Conservation (phyloP, 2,113 vertebrate genomes). For the Passerina amoena region DNA sequence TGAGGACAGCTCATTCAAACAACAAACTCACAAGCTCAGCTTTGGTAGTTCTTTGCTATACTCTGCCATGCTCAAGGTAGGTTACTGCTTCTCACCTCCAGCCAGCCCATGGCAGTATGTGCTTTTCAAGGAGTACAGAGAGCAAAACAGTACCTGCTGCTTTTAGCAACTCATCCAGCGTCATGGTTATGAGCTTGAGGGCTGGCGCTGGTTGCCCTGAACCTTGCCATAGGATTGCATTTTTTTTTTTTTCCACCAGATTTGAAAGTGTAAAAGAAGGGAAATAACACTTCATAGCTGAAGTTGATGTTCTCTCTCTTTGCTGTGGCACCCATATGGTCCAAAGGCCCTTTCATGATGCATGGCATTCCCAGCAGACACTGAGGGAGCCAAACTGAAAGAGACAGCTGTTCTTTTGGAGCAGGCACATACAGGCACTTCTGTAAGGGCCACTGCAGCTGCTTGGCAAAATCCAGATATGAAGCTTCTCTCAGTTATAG, state of each 20-base stretch:
- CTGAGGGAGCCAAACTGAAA: not conserved
- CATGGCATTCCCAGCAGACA: not conserved
- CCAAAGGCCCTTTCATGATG: not conserved
- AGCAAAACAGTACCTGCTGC: not conserved
- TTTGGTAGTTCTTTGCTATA: not conserved
- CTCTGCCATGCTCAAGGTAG: not conserved
- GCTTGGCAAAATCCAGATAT: not conserved
- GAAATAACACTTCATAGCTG: not conserved
- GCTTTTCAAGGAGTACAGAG: not conserved
- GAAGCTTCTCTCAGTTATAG: not conserved
- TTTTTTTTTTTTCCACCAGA: not conserved
- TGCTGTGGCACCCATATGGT: not conserved
- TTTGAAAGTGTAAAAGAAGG: not conserved
- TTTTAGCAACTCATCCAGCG: not conserved
- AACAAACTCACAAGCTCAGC: not conserved
- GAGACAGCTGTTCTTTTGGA: not conserved
- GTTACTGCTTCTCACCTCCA: not conserved
- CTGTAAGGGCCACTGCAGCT: not conserved
- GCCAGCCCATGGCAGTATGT: not conserved
- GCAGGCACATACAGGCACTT: not conserved
- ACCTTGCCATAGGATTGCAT: not conserved
- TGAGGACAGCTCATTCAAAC: not conserved
- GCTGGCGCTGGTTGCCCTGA: not conserved
- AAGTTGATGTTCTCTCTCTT: not conserved
- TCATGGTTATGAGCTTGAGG: not conserved